A percentile compares a stretch with the other conserved stretches of the same genome.
Evolutionary conservation across 2,797 vertebrate species (phyloP).

Genomic region (Microctenopoma lineatum): DNA sequence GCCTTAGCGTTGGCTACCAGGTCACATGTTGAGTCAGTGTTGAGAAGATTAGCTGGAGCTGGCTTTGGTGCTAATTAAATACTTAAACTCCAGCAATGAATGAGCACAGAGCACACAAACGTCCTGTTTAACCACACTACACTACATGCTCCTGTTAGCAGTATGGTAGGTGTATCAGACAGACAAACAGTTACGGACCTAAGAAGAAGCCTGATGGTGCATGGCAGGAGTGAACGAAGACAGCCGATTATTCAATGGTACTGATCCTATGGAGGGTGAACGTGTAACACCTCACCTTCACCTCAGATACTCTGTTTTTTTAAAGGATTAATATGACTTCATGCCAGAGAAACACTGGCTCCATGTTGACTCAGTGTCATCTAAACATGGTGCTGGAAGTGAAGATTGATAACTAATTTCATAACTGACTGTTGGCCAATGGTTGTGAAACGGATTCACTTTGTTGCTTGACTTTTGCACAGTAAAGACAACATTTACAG

Average conservation of each 20-base stretch:
- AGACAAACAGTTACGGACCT: background rate
- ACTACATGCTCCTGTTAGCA: constrained; percentile 44
- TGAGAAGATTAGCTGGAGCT: constrained; percentile 79
- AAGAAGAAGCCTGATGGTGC: background rate
- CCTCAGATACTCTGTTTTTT: background rate
- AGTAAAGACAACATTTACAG: background rate
- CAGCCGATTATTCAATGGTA: background rate
- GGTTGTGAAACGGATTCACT: constrained; percentile 17
- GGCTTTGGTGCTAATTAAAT: constrained; percentile 84
- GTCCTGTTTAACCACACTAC: constrained; percentile 54
- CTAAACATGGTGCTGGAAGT: background rate
- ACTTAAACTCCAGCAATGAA: constrained; percentile 79
- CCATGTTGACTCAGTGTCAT: background rate
- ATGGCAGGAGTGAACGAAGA: background rate
- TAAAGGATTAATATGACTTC: background rate
- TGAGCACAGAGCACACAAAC: constrained; percentile 69
- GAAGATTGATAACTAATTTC: constrained; percentile 11
- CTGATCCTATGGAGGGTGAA: background rate
- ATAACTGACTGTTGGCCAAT: constrained; percentile 1
- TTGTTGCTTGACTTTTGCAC: background rate
- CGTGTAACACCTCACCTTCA: background rate
- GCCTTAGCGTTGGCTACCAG: constrained; percentile 65
- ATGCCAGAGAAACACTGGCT: background rate
- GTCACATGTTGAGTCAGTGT: constrained; percentile 84
- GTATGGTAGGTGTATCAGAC: constrained; percentile 37